phyloP scores from a whole-genome alignment of 2,888 invertebrate genomes.

The Cheilosia vernalis region DNA sequence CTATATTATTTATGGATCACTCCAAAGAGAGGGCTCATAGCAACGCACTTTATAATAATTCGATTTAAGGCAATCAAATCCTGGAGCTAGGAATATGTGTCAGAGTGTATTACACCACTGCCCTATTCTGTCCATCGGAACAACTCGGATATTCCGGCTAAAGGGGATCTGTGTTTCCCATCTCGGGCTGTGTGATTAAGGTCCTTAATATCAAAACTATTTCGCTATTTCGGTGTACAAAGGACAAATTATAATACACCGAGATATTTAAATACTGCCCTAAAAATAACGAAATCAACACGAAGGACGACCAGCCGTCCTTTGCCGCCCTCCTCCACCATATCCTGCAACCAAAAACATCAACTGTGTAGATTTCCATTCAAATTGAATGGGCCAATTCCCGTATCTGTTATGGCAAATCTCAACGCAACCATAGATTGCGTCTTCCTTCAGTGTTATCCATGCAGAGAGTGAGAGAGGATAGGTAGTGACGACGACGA shows the following conservation, averaged over 20 bases:
- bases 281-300: constrained; percentile 51
- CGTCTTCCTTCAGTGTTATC: constrained; percentile 64
- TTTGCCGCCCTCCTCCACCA: constrained; percentile 1
- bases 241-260: constrained; percentile 72
- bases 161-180: constrained; percentile 17
- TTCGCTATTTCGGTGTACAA: constrained; percentile 57
- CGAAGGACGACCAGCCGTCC: constrained; percentile 39
- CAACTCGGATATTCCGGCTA: constrained; percentile 38
- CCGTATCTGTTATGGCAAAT: constrained; percentile 74
- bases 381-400: constrained; percentile 74
- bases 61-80: constrained; percentile 70
- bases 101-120: constrained; percentile 39
- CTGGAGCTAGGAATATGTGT: constrained; percentile 58
- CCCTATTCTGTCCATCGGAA: constrained; percentile 28
- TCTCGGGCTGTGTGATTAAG: constrained; percentile 61
- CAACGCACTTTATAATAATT: constrained; percentile 65
- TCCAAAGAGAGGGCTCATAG: constrained; percentile 34
- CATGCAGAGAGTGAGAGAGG: constrained; percentile 14
- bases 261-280: constrained; percentile 72
- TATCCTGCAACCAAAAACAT: constrained; percentile 62
- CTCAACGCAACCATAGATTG: constrained; percentile 74
- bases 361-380: constrained; percentile 72
- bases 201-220: constrained; percentile 70
- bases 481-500: constrained; percentile 42
- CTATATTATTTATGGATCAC: constrained; percentile 34